phyloP scores from a whole-genome alignment of 2,113 vertebrate species.

The Percina caprodes region DNA sequence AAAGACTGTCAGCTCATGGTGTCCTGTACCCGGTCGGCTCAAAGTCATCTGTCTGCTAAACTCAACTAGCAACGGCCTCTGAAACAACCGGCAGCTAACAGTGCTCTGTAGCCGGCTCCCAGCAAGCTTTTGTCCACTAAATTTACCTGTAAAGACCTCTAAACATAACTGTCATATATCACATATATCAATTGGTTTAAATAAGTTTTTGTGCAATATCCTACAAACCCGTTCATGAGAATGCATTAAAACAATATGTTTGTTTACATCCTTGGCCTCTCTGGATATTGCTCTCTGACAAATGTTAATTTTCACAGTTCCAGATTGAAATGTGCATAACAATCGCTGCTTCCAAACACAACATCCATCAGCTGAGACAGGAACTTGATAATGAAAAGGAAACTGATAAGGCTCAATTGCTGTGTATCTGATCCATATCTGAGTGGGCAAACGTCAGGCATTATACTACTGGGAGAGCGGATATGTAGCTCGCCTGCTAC shows the following conservation, averaged over 20 bases:
- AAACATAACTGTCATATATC: too few species aligned
- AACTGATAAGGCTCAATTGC: conserved; percentile 76
- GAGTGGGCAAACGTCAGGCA: conserved; percentile 60
- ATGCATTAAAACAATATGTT: not conserved
- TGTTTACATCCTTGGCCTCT: conserved; percentile 11
- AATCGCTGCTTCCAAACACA: conserved; percentile 40
- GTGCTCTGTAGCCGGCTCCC: too few species aligned
- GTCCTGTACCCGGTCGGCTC: too few species aligned
- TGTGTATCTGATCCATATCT: conserved; percentile 67
- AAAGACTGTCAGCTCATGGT: too few species aligned
- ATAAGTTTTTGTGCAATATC: too few species aligned
- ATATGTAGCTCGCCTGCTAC: conserved; percentile 11
- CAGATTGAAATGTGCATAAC: conserved; percentile 22
- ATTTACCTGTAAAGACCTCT: too few species aligned
- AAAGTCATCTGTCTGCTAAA: too few species aligned
- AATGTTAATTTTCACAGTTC: conserved; percentile 33
- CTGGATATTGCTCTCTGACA: not conserved
- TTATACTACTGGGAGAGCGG: conserved; percentile 36
- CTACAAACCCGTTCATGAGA: too few species aligned
- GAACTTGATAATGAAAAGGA: conserved; percentile 68
- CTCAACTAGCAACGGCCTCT: too few species aligned
- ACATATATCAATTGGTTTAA: too few species aligned
- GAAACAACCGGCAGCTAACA: too few species aligned
- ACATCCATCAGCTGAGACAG: conserved; percentile 54
- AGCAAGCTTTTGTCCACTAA: too few species aligned